Conservation (phyloP, 1,140 invertebrate species). For the Cardiocondyla obscurior region DNA sequence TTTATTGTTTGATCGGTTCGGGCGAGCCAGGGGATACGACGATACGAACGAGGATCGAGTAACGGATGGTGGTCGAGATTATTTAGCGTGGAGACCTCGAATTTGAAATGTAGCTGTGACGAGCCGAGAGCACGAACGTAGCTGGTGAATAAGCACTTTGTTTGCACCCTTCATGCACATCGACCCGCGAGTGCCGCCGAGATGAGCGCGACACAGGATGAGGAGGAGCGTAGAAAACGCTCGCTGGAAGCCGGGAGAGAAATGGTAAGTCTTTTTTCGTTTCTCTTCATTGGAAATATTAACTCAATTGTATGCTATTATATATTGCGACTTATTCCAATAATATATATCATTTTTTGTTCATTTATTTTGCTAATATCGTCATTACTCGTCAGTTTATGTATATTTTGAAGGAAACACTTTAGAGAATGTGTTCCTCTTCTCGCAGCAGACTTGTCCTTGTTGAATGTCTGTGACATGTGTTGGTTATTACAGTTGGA, state of each 20-base stretch:
- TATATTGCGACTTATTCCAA: neutral
- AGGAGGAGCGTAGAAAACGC: conserved; percentile 72
- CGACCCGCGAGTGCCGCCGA: neutral
- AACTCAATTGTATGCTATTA: neutral
- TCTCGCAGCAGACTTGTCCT: no score
- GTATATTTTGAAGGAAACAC: neutral
- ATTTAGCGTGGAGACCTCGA: neutral
- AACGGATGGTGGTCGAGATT: neutral
- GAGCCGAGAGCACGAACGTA: neutral
- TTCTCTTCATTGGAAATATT: neutral
- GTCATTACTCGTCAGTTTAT: neutral
- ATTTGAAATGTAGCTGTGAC: conserved; percentile 58
- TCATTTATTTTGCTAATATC: neutral
- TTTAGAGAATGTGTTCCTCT: no score
- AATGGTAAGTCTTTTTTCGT: conserved; percentile 64
- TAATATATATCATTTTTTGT: neutral
- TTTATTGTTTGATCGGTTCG: conserved; percentile 49
- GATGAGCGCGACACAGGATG: conserved; percentile 69
- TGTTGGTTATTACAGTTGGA: conserved; percentile 69
- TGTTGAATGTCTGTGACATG: no score
- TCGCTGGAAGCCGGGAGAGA: conserved; percentile 74
- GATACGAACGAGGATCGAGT: neutral
- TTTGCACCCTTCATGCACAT: conserved; percentile 23
- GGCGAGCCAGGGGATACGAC: neutral
- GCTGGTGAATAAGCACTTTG: neutral